phyloP scores from a whole-genome alignment of 1,140 invertebrate species.

The Drosophila novamexicana region DNA sequence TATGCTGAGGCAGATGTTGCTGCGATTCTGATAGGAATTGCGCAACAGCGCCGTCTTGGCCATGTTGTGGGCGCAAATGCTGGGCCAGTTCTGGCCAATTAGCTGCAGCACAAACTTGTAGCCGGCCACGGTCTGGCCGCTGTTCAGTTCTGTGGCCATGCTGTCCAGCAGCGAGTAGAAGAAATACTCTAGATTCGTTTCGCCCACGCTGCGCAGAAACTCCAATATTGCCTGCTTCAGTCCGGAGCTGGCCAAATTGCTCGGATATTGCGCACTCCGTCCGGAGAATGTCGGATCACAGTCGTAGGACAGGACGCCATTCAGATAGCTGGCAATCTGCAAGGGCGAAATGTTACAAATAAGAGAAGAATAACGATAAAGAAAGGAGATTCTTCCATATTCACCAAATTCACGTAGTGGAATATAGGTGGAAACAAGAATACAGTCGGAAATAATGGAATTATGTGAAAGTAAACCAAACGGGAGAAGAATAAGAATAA shows the following conservation, averaged over 20 bases:
- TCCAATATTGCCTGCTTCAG: slow-evolving; percentile 60
- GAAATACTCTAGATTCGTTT: slow-evolving; percentile 86
- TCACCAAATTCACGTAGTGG: too few species aligned
- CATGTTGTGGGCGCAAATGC: slow-evolving; percentile 87
- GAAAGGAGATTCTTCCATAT: too few species aligned
- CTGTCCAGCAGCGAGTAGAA: slow-evolving; percentile 86
- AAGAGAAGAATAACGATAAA: neutral
- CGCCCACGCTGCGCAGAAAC: slow-evolving; percentile 84
- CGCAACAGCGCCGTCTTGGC: slow-evolving; percentile 87
- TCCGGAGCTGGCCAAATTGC: slow-evolving; percentile 54
- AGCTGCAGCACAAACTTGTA: slow-evolving; percentile 90
- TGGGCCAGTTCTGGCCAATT: slow-evolving; percentile 87
- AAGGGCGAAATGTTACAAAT: neutral
- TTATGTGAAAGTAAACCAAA: neutral
- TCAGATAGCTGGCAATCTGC: slow-evolving; percentile 66
- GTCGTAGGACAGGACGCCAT: slow-evolving; percentile 58
- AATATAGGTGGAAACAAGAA: too few species aligned
- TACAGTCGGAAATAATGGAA: neutral
- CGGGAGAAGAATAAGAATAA: too few species aligned
- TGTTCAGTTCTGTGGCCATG: slow-evolving; percentile 85
- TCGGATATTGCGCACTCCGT: slow-evolving; percentile 71
- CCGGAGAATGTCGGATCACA: slow-evolving; percentile 78
- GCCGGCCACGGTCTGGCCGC: slow-evolving; percentile 86
- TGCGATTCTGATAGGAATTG: slow-evolving; percentile 92
- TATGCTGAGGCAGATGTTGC: slow-evolving; percentile 90